Conservation (phyloP, 2,888 invertebrate genomes). For the Drosophila atroscutellata region DNA sequence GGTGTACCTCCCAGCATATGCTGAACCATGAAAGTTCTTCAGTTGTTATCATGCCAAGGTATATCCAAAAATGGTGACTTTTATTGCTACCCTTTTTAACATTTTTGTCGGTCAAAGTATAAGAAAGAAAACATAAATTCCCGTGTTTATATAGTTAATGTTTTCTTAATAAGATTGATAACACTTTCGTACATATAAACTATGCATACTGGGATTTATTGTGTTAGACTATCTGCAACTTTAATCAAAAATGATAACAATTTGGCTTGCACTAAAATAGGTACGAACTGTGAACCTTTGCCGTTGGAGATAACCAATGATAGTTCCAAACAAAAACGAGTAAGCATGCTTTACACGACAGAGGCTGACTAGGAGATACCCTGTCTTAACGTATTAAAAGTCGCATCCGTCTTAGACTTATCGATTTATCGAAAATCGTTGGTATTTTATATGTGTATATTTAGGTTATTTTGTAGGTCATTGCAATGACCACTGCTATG, state of each 20-base stretch:
- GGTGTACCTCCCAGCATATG: not conserved
- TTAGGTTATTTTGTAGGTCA: conserved; percentile 6
- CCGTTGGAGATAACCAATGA: not conserved
- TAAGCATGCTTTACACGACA: not conserved
- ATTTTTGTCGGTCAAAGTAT: not conserved
- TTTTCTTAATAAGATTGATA: not conserved
- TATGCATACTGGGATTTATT: not conserved
- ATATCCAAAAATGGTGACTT: not conserved
- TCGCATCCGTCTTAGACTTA: not conserved
- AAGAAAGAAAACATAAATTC: not conserved
- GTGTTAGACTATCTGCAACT: conserved; percentile 5
- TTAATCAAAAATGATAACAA: not conserved
- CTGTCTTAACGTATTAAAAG: not conserved
- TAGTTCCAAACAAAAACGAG: not conserved
- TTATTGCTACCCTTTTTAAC: not conserved
- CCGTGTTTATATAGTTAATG: not conserved
- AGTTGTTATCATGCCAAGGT: not conserved
- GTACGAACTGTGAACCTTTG: not conserved
- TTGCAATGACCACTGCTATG: conserved; percentile 8
- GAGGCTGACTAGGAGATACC: not conserved
- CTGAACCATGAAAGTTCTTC: not conserved
- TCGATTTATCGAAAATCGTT: not conserved
- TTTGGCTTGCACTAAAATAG: not conserved
- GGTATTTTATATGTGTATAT: conserved; percentile 1
- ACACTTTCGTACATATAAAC: not conserved